Conservation (phyloP, 1,140 invertebrate genomes). For the Paramacrobiotus metropolitanus region DNA sequence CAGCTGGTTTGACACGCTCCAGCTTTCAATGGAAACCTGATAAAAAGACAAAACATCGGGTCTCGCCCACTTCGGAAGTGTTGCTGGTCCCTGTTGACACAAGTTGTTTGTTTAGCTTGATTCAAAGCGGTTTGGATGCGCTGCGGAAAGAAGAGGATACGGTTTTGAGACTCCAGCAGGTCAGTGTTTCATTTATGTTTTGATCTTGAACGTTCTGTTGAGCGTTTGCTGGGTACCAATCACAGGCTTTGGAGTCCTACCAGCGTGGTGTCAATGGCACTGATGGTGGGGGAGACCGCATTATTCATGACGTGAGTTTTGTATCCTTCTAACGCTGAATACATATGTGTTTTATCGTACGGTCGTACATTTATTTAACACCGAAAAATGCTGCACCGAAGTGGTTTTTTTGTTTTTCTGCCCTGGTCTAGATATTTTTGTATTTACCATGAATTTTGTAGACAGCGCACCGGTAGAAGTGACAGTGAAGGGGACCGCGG, state of each 20-base stretch:
- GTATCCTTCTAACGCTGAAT: no score
- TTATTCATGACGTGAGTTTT: not conserved
- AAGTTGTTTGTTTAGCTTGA: not conserved
- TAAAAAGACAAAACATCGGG: not conserved
- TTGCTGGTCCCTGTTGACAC: no score
- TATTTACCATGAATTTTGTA: no score
- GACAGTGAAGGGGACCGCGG: not conserved
- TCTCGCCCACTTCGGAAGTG: no score
- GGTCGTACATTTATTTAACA: not conserved
- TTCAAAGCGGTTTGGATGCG: not conserved
- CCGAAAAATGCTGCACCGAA: not conserved
- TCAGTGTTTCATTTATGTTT: not conserved
- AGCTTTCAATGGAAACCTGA: not conserved
- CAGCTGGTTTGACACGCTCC: not conserved
- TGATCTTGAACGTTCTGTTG: not conserved
- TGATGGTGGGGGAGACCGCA: not conserved
- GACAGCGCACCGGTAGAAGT: not conserved
- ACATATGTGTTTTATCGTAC: no score
- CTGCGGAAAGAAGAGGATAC: not conserved
- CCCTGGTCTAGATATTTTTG: no score
- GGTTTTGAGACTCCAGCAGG: not conserved
- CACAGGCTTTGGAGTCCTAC: not conserved
- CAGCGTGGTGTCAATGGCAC: not conserved
- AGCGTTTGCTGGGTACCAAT: no score
- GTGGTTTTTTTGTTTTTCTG: no score